These are phyloP conservation scores for Ephestia elutella DNA, from an alignment of 1,140 invertebrate genomes.

Conservation along the genomic window DNA sequence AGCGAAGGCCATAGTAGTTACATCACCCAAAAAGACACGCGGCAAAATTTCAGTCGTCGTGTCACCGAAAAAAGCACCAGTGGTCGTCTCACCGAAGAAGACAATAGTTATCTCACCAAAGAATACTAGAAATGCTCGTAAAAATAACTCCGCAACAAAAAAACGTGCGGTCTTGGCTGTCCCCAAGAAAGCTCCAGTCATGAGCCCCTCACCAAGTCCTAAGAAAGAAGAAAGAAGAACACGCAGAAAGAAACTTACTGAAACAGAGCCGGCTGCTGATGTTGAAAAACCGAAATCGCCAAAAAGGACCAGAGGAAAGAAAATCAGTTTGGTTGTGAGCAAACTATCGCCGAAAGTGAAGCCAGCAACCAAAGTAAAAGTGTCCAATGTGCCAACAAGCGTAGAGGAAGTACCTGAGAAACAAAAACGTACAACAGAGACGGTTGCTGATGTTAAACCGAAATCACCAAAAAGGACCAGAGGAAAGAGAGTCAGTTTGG, in stretches of 20 bases:
- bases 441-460: too few species aligned
- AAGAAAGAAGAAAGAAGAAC: constrained; percentile 5
- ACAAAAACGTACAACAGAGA: constrained; percentile 10
- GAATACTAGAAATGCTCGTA: not conserved
- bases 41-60: not conserved
- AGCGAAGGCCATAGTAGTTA: constrained; percentile 3
- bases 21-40: constrained; percentile 8
- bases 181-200: constrained; percentile 19
- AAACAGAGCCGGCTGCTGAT: not conserved
- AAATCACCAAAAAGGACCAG: constrained; percentile 19
- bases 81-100: not conserved
- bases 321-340: constrained; percentile 11
- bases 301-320: constrained; percentile 16
- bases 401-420: not conserved
- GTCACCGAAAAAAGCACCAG: constrained; percentile 5
- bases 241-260: not conserved
- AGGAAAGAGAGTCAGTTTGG: constrained; percentile 13
- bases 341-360: constrained; percentile 23
- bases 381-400: not conserved
- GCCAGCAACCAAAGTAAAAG: constrained; percentile 5
- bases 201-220: constrained; percentile 18
- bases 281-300: constrained; percentile 13
- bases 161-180: constrained; percentile 19
- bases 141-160: constrained; percentile 5
- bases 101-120: not conserved